Percentiles rank a stretch among this genome's conserved stretches.
phyloP scores from a whole-genome alignment of 2,888 invertebrate genomes.

The Incurvaria masculella region DNA sequence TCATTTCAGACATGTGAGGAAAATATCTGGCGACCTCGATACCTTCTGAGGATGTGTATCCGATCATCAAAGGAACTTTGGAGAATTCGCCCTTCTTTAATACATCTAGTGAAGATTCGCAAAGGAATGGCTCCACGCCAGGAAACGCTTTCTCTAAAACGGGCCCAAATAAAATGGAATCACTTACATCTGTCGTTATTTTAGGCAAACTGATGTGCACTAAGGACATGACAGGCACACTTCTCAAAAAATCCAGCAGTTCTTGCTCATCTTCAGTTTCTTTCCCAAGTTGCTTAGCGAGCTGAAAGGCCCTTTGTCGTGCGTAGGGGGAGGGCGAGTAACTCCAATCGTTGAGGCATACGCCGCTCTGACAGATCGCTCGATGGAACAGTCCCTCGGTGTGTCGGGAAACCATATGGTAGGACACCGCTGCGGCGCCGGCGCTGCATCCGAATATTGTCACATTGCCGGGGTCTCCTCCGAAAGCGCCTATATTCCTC shows the following conservation, averaged over 20 bases:
- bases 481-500: constrained; percentile 38
- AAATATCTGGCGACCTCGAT: constrained; percentile 39
- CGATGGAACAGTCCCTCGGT: constrained; percentile 41
- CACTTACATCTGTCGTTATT: constrained; percentile 27
- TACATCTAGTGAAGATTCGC: constrained; percentile 27
- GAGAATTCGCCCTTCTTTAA: constrained; percentile 29
- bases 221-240: constrained; percentile 29
- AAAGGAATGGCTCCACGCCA: constrained; percentile 31
- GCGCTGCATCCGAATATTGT: constrained; percentile 52
- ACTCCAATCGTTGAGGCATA: constrained; percentile 44
- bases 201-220: constrained; percentile 34
- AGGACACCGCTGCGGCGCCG: constrained; percentile 37
- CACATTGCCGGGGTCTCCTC: constrained; percentile 39
- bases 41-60: constrained; percentile 44
- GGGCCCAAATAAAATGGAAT: constrained; percentile 38
- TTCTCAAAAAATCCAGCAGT: constrained; percentile 33
- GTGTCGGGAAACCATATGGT: constrained; percentile 41
- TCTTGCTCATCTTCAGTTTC: constrained; percentile 35
- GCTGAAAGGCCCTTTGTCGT: constrained; percentile 37
- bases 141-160: constrained; percentile 37
- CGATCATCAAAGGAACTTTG: constrained; percentile 37
- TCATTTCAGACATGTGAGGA: constrained; percentile 21
- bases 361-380: constrained; percentile 51
- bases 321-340: constrained; percentile 28
- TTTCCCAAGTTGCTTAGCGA: constrained; percentile 39